phyloP scores from a whole-genome alignment of 2,888 invertebrate species.

The Piscicola geometra region DNA sequence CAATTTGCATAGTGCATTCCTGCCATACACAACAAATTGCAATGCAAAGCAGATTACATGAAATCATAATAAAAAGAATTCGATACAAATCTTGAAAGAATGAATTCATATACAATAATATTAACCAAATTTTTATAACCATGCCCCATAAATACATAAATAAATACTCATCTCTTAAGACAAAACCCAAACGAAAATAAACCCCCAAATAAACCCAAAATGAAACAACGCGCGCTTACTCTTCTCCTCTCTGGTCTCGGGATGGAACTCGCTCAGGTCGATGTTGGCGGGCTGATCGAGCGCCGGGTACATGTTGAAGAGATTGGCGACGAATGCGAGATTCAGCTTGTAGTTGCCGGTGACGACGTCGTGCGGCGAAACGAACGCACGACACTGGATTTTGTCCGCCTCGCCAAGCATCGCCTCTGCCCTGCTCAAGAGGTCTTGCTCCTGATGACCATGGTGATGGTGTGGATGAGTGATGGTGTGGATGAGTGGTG shows the following conservation, averaged over 20 bases:
- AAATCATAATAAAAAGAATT: too few relatives aligned
- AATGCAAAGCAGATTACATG: too few relatives aligned
- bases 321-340: slow-evolving; percentile 95
- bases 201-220: background rate
- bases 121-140: background rate
- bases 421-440: slow-evolving; percentile 71
- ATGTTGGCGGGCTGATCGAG: slow-evolving; percentile 72
- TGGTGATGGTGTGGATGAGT: slow-evolving; percentile 37
- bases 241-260: slow-evolving; percentile 94
- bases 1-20: too few relatives aligned
- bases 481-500: background rate
- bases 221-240: slow-evolving; percentile 64
- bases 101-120: too few relatives aligned
- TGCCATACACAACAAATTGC: too few relatives aligned
- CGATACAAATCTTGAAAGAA: too few relatives aligned
- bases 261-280: slow-evolving; percentile 71
- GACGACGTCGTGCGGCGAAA: slow-evolving; percentile 89
- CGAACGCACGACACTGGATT: slow-evolving; percentile 89
- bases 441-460: slow-evolving; percentile 49
- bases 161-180: too few relatives aligned
- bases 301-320: slow-evolving; percentile 96
- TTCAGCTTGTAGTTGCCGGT: slow-evolving; percentile 95
- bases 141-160: background rate
- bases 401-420: slow-evolving; percentile 96
- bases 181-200: background rate